Evolutionary conservation across 2,888 invertebrate species (phyloP), one percentile per base, ranked within the genome.

Genomic region (Meta bourneti): DNA sequence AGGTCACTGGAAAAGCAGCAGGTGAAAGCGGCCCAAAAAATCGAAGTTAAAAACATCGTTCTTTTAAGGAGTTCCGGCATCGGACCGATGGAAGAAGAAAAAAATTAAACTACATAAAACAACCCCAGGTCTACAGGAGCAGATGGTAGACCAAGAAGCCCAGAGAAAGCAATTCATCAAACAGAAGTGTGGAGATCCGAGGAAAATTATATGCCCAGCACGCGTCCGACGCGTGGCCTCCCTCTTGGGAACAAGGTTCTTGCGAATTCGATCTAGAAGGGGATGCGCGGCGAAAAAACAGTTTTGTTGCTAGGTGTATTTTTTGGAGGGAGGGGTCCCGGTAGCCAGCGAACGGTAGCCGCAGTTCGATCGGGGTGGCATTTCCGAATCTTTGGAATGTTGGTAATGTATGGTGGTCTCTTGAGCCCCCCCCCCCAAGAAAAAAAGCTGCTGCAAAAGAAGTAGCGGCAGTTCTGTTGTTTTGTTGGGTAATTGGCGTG

Each of bases 151-250:
- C 34, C 34, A 34, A 34, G 34, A 34, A 34, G 61, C 71, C 75
- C 74, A 52, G 75, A 16, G 49, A 79, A 20, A 69, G 74, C 86
- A 80, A 90, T 90, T 86, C 90, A 90, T 90, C 90, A 90, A 80
- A 9, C 69, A 16, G 79, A 16, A 61, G 90, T 90, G 90, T 86
- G 86, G 90, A 90, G 90, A 90, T 79, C 78, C 74, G 74, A 61
- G 70, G 86, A 81, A 86, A 90, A 90, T 90, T 86, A 90, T 90
- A 90, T 90, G 90, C 86, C 70, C 86, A 77, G 86, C 90, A 86
- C 90, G 90, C 86, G 90, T 69, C 90, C 7, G 81, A 81, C 90
- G 86, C 90, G 90, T 90, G 90, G 90, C 70, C 19, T 61, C 72
- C 72, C 80, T 72, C 61, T 49, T 34, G 34, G 34, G 34, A 34